Base-by-base conservation (phyloP, 2,797 vertebrate species). In the Apogon talboti region DNA sequence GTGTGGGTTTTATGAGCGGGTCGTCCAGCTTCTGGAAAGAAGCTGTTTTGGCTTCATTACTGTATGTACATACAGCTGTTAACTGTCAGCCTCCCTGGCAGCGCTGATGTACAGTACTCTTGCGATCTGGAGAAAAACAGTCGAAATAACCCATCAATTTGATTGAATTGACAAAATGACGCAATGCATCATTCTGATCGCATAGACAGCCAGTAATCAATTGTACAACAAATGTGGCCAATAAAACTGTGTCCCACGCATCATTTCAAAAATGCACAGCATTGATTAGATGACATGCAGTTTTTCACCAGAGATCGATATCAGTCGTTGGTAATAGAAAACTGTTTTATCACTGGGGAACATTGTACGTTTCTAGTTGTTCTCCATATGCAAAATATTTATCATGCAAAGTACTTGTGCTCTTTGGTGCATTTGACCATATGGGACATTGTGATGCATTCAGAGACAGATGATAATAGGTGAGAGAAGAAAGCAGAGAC, bases 401-500 rank as follows among this genome's bases (percentile, higher is more conserved):
- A 68, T 81, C 73, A 71, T 48, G 64, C 56, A 51, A 70, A 70
- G 41, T 24, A 19, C 54, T 64, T 13, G 44, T 61, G 49, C 38
- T 45, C 57, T 74, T 66, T 66, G 51, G 55, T 72, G 71, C 53
- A 51, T 76, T 55, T 30, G 24, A 60, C 72, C 68, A 41, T 61
- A 71, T 71, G 71, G 71, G 66, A 68, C 61, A 74, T 52, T 55
- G 69, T 41, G 59, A 70, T 66, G 53, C 66, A 51, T 57, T 71
- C 51, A 68, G 19, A 62, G 55, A 66, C 49, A 35, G 41, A 75
- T 59, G 67, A 84, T 59, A 76, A 71, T 11, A 46, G 68, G 40
- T 48, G 65, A 75, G 44, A 46, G 55, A 50, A 41, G 46, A 14
- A 52, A 37, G 56, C 21, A 48, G 40, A 71, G 72, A 53, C 48